Conservation (phyloP, 2,888 invertebrate species). For the Epinotia bilunana region DNA sequence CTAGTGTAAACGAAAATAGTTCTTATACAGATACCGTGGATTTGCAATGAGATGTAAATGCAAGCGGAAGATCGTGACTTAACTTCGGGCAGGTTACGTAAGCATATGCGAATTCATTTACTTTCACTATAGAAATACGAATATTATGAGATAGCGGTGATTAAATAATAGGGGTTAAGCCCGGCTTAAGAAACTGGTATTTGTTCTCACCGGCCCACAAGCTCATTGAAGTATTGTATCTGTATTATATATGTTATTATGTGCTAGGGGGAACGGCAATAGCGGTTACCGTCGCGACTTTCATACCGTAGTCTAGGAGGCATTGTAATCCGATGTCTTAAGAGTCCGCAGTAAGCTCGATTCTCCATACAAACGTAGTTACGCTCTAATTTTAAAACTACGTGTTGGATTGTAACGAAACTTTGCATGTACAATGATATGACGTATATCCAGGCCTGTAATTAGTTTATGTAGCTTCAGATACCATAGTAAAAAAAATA, state of each 20-base stretch:
- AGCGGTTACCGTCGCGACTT: neutral
- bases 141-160: constrained; percentile 30
- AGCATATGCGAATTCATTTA: constrained; percentile 42
- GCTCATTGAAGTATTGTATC: neutral
- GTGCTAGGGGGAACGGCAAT: neutral
- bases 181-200: constrained; percentile 12
- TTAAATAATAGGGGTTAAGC: constrained; percentile 37
- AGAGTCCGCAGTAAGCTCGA: too few relatives aligned
- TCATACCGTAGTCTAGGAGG: neutral
- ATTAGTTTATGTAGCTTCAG: too few relatives aligned
- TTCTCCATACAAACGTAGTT: too few relatives aligned
- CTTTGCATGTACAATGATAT: too few relatives aligned
- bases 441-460: too few relatives aligned
- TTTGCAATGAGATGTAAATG: constrained; percentile 25
- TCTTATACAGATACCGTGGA: neutral
- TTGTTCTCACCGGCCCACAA: neutral
- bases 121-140: constrained; percentile 42
- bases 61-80: constrained; percentile 36
- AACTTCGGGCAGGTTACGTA: constrained; percentile 35
- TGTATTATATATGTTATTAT: neutral
- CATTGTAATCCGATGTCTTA: neutral
- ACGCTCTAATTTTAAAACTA: too few relatives aligned
- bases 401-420: too few relatives aligned
- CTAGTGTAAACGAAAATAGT: neutral
- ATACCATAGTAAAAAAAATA: too few relatives aligned